Evolutionary conservation across 2,888 invertebrate species (phyloP).

Genomic region (Drosophila crucigera): DNA sequence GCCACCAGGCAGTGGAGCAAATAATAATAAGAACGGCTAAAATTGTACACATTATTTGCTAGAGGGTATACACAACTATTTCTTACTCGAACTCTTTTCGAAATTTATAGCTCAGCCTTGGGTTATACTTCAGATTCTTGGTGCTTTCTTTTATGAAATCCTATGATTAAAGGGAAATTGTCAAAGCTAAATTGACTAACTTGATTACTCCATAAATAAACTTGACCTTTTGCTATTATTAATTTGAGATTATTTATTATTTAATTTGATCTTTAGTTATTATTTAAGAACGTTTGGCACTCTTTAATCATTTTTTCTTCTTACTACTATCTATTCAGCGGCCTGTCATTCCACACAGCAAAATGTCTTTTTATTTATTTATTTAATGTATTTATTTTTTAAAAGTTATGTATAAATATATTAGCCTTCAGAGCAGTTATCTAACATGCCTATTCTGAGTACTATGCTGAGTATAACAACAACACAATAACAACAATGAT

Average conservation of each 20-base stretch:
- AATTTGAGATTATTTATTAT: too few relatives aligned
- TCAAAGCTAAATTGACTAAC: neutral
- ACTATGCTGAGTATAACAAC: constrained; percentile 29
- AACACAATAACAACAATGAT: constrained; percentile 57
- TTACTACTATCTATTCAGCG: neutral
- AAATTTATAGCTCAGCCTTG: neutral
- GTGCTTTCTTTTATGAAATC: neutral
- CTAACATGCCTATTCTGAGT: neutral
- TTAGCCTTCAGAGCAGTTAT: neutral
- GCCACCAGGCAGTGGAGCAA: constrained; percentile 29
- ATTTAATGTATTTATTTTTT: neutral
- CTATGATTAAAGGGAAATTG: neutral
- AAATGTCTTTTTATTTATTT: neutral
- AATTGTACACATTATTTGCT: constrained; percentile 7
- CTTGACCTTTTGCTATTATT: neutral
- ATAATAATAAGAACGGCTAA: constrained; percentile 11
- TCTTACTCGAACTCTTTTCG: neutral
- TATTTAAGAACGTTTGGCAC: neutral
- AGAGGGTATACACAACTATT: neutral
- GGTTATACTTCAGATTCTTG: neutral
- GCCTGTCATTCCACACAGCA: too few relatives aligned
- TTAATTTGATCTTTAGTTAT: neutral
- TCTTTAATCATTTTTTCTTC: neutral
- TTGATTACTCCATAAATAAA: neutral
- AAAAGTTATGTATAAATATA: neutral